Percentiles rank a stretch among this genome's conserved stretches.
phyloP scores from a whole-genome alignment of 2,113 vertebrate species.

The Spermophilus dauricus region DNA sequence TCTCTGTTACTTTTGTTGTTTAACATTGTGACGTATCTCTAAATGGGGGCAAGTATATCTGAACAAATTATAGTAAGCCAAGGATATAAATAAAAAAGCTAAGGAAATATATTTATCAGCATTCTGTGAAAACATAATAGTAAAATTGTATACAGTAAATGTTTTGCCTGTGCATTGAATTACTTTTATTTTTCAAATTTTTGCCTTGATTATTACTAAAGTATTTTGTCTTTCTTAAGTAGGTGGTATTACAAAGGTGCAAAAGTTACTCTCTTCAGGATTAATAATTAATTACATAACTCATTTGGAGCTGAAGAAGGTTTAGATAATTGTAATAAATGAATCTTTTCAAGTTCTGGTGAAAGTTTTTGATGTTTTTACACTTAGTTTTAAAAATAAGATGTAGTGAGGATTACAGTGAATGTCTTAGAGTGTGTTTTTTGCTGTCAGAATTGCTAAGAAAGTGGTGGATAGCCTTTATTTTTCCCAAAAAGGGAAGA shows the following conservation, averaged over 20 bases:
- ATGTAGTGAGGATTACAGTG: background rate
- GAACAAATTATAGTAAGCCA: constrained; percentile 14
- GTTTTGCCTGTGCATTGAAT: background rate
- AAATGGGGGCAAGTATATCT: background rate
- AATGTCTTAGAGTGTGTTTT: background rate
- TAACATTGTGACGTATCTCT: background rate
- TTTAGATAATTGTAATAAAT: constrained; percentile 24
- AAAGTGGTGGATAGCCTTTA: background rate
- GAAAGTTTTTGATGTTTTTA: background rate
- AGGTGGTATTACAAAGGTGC: background rate
- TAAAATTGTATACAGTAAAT: background rate
- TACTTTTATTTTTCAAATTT: constrained; percentile 3
- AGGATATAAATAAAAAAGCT: constrained; percentile 13
- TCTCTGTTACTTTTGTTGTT: constrained; percentile 8
- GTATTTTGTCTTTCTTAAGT: background rate
- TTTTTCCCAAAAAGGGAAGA: background rate
- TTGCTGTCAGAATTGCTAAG: background rate
- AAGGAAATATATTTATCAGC: background rate
- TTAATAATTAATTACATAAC: background rate
- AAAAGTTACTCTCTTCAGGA: background rate
- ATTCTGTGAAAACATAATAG: background rate
- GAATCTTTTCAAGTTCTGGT: background rate
- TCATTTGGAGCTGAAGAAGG: background rate
- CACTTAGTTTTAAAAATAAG: constrained; percentile 12
- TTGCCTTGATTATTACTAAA: constrained; percentile 40